Base-by-base conservation (phyloP, 2,797 vertebrate species). In the Hapalemur alaotrensis region DNA sequence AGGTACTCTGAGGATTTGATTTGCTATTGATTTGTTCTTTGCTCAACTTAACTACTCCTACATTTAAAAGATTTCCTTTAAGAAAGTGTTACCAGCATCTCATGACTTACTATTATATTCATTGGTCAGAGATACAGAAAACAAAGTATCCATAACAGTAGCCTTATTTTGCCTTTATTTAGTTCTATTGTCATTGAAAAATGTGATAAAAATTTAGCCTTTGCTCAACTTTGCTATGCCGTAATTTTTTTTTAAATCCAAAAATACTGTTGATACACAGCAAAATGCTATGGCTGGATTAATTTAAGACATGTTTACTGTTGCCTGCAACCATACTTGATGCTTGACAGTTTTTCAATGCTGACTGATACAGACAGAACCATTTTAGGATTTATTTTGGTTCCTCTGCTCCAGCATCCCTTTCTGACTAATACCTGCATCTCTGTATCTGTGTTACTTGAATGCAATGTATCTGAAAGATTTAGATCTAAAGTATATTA, bases 121-220 rank as follows among this genome's bases (percentile, higher is more conserved):
- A 83, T 8, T 48, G 28, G 22, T 79, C 43, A 63, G 25, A 70
- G 50, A 89, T n/a, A 70, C 6, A 54, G 61, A 88, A 93, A 79
- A 8, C 32, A 48, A 48, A 90, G 73, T 43, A 23, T 78, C 30
- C 32, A n/a, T 38, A 30, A 79, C 6, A 41, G 57, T n/a, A 50
- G 32, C 63, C n/a, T 81, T 67, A 35, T 70, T 70, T 91, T 59
- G 96, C 65, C 52, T 97, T 92, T 96, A 90, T 78, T 96, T 95
- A 69, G 59, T 35, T 95, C 65, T 87, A 12, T 67, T 65, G 57
- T 23, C 97, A 2, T n/a, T 94, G 94, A 95, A 96, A 87, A 75
- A 91, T 32, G 18, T 2, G 2, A 91, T 52, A 28, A 7, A 89
- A 52, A 88, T 80, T 63, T 82, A 96, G 20, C 17, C 23, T 92